These are phyloP conservation scores for Pangasius mekongensis DNA, from an alignment of 2,797 vertebrate genomes.

Conservation along the genomic window DNA sequence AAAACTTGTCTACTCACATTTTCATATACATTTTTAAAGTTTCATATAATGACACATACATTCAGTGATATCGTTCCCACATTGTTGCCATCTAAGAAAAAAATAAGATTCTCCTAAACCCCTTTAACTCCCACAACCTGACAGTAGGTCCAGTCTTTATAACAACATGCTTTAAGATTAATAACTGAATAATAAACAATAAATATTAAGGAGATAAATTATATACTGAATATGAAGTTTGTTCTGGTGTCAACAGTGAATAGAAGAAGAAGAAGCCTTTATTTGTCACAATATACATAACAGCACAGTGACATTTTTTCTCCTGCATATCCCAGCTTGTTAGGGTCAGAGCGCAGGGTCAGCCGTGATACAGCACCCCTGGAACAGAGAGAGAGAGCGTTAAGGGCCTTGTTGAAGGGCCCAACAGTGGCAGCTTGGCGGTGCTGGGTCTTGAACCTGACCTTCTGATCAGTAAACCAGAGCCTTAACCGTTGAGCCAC, in stretches of 20 bases:
- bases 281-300: too few relatives aligned
- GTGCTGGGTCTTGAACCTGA: too few relatives aligned
- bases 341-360: too few relatives aligned
- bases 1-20: neutral
- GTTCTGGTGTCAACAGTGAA: constrained; percentile 28
- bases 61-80: neutral
- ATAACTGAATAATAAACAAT: neutral
- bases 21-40: neutral
- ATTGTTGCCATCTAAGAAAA: neutral
- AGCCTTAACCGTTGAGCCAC: too few relatives aligned
- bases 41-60: neutral
- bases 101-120: neutral
- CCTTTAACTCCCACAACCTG: neutral
- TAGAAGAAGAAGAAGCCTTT: neutral
- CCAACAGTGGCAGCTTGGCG: too few relatives aligned
- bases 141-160: neutral
- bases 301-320: too few relatives aligned
- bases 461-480: too few relatives aligned
- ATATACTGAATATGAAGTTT: constrained; percentile 18
- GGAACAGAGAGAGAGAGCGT: too few relatives aligned
- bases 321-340: too few relatives aligned
- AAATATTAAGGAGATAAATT: neutral
- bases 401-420: too few relatives aligned
- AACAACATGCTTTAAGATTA: neutral
- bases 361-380: too few relatives aligned